These are phyloP conservation scores for Epizoanthus rinbou DNA, from an alignment of 92 coral and sea anemone genomes.

Conservation along the genomic window DNA sequence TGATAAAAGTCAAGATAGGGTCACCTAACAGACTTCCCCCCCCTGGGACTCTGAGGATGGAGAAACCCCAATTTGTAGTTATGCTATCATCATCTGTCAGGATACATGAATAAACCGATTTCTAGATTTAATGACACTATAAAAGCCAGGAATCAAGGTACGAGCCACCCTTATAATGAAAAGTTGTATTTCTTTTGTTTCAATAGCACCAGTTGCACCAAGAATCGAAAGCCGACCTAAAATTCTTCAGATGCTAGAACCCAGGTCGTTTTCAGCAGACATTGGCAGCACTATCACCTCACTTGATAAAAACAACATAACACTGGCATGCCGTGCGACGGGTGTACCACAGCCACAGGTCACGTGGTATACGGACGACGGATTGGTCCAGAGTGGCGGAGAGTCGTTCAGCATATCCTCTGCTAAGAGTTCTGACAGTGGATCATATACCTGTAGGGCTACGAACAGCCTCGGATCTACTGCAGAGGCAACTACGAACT, in stretches of 20 bases:
- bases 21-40: too few relatives aligned
- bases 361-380: slow-evolving; percentile 16
- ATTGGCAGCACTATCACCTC: slow-evolving; percentile 33
- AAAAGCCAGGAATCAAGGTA: too few relatives aligned
- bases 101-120: too few relatives aligned
- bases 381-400: neutral
- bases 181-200: neutral
- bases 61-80: too few relatives aligned
- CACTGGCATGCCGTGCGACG: neutral
- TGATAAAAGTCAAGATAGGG: too few relatives aligned
- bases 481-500: slow-evolving; percentile 13
- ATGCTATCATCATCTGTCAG: too few relatives aligned
- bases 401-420: neutral
- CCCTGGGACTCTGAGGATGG: too few relatives aligned
- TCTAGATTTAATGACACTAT: too few relatives aligned
- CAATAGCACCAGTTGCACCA: slow-evolving; percentile 21
- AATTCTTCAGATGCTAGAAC: slow-evolving; percentile 9
- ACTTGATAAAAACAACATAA: slow-evolving; percentile 35
- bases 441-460: slow-evolving; percentile 20
- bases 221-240: slow-evolving; percentile 5
- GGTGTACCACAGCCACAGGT: slow-evolving; percentile 30
- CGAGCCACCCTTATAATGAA: too few relatives aligned
- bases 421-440: neutral
- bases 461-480: slow-evolving; percentile 8
- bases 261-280: neutral